Evolutionary conservation across 23 tunicate genomes (phyloP).

Genomic region (Trididemnum clinides): DNA sequence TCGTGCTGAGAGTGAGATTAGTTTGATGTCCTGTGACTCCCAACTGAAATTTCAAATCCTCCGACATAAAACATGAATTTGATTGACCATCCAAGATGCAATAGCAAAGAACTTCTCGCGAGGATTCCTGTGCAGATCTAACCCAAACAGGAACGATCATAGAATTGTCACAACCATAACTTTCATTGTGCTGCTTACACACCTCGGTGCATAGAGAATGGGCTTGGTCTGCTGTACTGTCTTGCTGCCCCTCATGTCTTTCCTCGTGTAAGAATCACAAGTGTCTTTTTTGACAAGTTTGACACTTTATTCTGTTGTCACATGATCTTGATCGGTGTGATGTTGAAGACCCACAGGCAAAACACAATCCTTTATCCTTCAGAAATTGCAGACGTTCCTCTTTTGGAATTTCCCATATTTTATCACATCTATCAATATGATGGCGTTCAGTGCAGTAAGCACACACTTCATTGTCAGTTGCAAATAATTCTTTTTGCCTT

Average conservation of each 20-base stretch:
- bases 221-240: neutral
- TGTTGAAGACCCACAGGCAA: neutral
- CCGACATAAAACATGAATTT: neutral
- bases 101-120: neutral
- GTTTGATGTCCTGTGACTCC: neutral
- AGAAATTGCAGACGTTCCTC: neutral
- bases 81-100: neutral
- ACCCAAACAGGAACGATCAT: neutral
- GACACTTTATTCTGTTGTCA: neutral
- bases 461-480: neutral
- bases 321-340: neutral
- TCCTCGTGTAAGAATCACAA: neutral
- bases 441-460: neutral
- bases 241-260: neutral
- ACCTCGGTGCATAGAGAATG: neutral
- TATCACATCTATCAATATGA: neutral
- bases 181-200: too few species aligned
- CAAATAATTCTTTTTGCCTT: neutral
- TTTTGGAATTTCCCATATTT: neutral
- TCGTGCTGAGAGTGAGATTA: neutral
- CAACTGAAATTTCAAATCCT: neutral
- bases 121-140: neutral
- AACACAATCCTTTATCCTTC: neutral
- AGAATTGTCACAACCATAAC: neutral
- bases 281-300: neutral